Base-by-base conservation (phyloP, 2,797 vertebrate species). In the Argya squamiceps region DNA sequence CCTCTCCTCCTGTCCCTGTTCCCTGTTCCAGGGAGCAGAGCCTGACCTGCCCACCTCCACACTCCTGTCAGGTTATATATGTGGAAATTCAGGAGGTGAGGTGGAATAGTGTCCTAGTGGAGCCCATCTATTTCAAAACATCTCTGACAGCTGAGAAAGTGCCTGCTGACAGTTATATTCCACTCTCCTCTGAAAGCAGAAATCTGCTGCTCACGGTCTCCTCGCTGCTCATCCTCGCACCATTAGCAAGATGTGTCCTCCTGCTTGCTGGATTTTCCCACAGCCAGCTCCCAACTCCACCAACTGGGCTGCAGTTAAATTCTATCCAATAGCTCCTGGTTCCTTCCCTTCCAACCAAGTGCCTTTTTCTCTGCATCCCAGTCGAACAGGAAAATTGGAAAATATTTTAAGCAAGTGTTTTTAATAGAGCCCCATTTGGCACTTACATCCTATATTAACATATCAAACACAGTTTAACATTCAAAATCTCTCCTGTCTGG, bases 401-500 rank as follows among this genome's bases (percentile, higher is more conserved):
- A 92, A 84, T 70, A 55, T 90, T 90, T 92, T 84, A 95, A 95
- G 55, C 75, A 63, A 92, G 78, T 89, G 82, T 73, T 94, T 79
- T 91, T 97, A 96, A 95, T 91, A 92, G 73, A 95, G 56, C 36
- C 68, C 71, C 76, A 71, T 88, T 96, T 95, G 62, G 79, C 86
- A 85, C 69, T 96, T 92, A 89, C 36, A 95, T 78, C 78, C 77
- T 74, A 77, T 50, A 95, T 92, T 96, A 96, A 94, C 91, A 85
- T 81, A 96, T 81, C 84, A 94, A 93, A 95, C 92, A 78, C 62
- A 94, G 89, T 88, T 95, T 95, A 95, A 84, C 75, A 73, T 89
- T 92, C 95, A 88, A 91, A 97, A 94, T 95, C 90, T 58, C 89
- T 93, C 50, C 95, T 89, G 82, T 93, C 89, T 96, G 84, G 82